Percentiles rank a stretch among this genome's conserved stretches.
phyloP scores from a whole-genome alignment of 2,797 vertebrate species.

The Serranus cabrilla region DNA sequence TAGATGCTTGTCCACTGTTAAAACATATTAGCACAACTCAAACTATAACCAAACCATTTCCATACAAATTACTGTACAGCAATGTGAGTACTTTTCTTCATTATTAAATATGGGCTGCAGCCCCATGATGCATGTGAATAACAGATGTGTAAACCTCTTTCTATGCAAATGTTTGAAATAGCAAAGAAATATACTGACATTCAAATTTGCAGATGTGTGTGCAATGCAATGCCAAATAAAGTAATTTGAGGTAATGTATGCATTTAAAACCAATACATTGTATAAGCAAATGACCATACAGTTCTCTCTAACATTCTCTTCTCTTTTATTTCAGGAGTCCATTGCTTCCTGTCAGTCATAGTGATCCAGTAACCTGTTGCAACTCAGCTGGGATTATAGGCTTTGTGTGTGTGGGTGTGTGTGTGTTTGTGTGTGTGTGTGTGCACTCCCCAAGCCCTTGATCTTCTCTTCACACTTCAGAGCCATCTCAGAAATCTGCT shows the following conservation, averaged over 20 bases:
- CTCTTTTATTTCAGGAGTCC: constrained; percentile 13
- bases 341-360: constrained; percentile 36
- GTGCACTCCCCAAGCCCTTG: constrained; percentile 55
- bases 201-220: background rate
- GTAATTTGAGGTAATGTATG: background rate
- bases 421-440: constrained; percentile 33
- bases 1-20: background rate
- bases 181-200: constrained; percentile 3
- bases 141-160: constrained; percentile 3
- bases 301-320: background rate
- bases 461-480: constrained; percentile 65
- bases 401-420: constrained; percentile 26
- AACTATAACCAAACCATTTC: background rate
- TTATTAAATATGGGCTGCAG: background rate
- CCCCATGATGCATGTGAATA: background rate
- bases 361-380: constrained; percentile 59
- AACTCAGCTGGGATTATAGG: constrained; percentile 50
- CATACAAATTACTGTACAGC: background rate
- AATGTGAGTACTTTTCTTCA: background rate
- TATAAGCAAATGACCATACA: background rate
- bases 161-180: constrained; percentile 4
- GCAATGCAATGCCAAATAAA: background rate
- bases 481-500: constrained; percentile 63
- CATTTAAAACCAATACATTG: constrained; percentile 2
- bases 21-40: background rate